These are phyloP conservation scores for Falco novaeseelandiae DNA, from an alignment of 2,797 vertebrate genomes.

Conservation along the genomic window DNA sequence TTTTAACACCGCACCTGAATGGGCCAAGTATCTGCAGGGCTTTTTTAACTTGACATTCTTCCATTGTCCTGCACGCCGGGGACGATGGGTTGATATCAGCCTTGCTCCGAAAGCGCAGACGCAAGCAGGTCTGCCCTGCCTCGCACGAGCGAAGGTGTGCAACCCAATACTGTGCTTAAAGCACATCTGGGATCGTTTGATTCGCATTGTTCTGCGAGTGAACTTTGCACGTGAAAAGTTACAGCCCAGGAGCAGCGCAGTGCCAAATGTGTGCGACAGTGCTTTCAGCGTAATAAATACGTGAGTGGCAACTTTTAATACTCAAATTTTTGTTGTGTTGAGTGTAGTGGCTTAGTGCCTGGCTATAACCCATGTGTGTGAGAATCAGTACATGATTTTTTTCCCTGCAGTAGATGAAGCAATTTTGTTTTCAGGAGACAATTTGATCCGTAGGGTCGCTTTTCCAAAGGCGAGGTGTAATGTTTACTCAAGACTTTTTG, in stretches of 20 bases:
- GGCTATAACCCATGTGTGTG: rapidly evolving
- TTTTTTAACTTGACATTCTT: slow-evolving; percentile 7
- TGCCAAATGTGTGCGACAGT: not conserved
- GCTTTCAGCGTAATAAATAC: not conserved
- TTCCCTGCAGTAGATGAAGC: not conserved
- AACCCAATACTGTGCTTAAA: slow-evolving; percentile 19
- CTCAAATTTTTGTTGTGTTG: not conserved
- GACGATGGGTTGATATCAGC: not conserved
- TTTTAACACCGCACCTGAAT: slow-evolving; percentile 21
- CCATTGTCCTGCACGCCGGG: slow-evolving; percentile 17
- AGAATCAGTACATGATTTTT: not conserved
- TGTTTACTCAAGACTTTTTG: not conserved
- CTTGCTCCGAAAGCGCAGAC: not conserved
- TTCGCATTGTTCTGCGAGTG: not conserved
- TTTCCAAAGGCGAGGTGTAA: not conserved
- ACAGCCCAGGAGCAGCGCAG: not conserved
- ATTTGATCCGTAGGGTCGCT: rapidly evolving
- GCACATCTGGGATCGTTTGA: slow-evolving; percentile 66
- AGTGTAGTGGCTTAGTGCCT: not conserved
- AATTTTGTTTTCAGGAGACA: not conserved
- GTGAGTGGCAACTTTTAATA: not conserved
- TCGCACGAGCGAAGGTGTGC: not conserved
- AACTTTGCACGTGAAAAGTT: slow-evolving; percentile 1
- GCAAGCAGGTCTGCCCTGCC: not conserved
- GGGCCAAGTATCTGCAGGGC: slow-evolving; percentile 47